Evolutionary conservation across 2,113 vertebrate genomes (phyloP).

Genomic region (Fukomys damarensis): DNA sequence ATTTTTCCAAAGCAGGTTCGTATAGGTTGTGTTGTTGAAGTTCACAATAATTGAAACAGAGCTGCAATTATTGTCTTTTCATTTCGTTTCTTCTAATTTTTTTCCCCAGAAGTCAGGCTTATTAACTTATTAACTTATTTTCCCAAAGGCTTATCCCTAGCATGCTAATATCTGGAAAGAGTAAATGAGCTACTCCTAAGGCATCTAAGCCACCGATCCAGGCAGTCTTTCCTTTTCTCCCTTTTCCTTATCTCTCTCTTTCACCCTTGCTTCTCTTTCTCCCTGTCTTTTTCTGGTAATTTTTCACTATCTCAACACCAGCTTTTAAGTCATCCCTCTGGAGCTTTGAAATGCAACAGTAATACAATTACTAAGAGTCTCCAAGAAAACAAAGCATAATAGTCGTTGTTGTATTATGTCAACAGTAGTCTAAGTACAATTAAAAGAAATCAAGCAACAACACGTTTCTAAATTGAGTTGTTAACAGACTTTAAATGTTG

Average conservation of each 20-base stretch:
- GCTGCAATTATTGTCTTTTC: not conserved
- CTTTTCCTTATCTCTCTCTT: no score
- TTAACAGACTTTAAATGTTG: constrained; percentile 34
- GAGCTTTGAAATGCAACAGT: constrained; percentile 35
- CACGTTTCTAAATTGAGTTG: constrained; percentile 44
- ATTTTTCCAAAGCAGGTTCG: constrained; percentile 4
- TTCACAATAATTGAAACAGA: not conserved
- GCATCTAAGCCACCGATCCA: not conserved
- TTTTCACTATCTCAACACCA: not conserved
- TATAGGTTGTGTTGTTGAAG: not conserved
- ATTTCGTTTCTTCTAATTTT: not conserved
- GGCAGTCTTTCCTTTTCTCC: not conserved
- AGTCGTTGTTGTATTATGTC: not conserved
- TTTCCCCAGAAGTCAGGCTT: not conserved
- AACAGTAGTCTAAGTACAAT: constrained; percentile 22
- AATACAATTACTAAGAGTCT: not conserved
- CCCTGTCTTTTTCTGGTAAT: not conserved
- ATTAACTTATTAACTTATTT: constrained; percentile 8
- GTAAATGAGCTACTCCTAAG: not conserved
- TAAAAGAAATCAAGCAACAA: constrained; percentile 65
- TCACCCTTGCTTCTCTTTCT: not conserved
- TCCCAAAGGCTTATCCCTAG: not conserved
- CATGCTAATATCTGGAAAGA: not conserved
- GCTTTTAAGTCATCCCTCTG: constrained; percentile 41
- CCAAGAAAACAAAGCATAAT: constrained; percentile 39